Percentiles rank a stretch among this genome's conserved stretches.
Evolutionary conservation across 35 echinoderm and acorn worm species (phyloP).

Genomic region (Acanthaster planci): DNA sequence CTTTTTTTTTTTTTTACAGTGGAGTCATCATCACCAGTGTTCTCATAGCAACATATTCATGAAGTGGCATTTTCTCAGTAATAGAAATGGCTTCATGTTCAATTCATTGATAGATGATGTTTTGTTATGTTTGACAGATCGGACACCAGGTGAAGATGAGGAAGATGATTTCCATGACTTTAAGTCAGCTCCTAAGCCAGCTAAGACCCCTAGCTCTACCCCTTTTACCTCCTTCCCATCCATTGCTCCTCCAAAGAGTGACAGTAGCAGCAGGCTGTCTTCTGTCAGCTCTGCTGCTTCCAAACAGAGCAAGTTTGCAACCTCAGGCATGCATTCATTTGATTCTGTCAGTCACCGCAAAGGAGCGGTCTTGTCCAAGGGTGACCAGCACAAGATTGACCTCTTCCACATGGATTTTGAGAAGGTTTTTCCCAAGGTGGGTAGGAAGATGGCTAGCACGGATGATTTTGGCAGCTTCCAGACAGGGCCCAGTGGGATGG

Average conservation of each 20-base stretch:
- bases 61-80: too few relatives aligned
- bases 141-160: conserved; percentile 38
- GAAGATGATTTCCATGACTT: conserved; percentile 40
- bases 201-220: background rate
- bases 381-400: conserved; percentile 14
- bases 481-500: background rate
- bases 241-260: background rate
- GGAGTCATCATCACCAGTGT: too few relatives aligned
- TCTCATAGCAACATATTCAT: too few relatives aligned
- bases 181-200: conserved; percentile 29
- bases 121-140: conserved; percentile 17
- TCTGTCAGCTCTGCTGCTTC: background rate
- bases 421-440: conserved; percentile 5
- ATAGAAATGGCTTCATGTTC: too few relatives aligned
- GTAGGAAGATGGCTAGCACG: background rate
- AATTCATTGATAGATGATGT: too few relatives aligned
- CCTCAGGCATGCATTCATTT: background rate
- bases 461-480: conserved; percentile 37
- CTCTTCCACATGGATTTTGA: conserved; percentile 28
- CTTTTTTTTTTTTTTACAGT: too few relatives aligned
- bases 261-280: background rate
- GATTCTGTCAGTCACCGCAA: background rate
- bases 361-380: background rate
- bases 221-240: conserved; percentile 2
- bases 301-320: conserved; percentile 19